Conservation (phyloP, 2,888 invertebrate species). For the Baccha elongata region DNA sequence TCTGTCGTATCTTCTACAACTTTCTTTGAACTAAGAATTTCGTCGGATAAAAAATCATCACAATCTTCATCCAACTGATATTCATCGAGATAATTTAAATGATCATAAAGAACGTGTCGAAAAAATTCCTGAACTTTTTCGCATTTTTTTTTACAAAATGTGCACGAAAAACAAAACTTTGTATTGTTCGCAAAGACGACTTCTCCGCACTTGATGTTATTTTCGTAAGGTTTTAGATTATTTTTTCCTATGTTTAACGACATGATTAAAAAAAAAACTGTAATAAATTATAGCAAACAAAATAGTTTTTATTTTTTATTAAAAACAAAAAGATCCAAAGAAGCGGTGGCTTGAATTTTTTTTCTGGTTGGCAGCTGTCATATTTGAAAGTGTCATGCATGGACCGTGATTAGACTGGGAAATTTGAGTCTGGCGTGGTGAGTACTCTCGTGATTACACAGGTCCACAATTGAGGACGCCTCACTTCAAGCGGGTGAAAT, state of each 20-base stretch:
- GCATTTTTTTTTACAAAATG: constrained; percentile 51
- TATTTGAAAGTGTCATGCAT: too few species aligned
- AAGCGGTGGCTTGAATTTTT: too few species aligned
- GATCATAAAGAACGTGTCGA: constrained; percentile 65
- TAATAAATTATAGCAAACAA: too few species aligned
- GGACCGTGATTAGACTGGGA: too few species aligned
- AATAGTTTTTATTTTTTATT: too few species aligned
- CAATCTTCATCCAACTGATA: constrained; percentile 52
- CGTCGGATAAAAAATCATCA: constrained; percentile 27
- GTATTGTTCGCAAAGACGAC: constrained; percentile 61
- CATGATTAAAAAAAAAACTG: constrained; percentile 19
- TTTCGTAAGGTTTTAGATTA: constrained; percentile 34
- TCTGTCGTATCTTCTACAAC: neutral
- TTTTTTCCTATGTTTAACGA: constrained; percentile 27
- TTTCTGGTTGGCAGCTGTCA: too few species aligned
- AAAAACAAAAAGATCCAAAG: too few species aligned
- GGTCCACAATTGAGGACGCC: too few species aligned
- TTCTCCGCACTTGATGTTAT: constrained; percentile 60
- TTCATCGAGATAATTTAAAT: constrained; percentile 60
- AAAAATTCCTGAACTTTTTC: constrained; percentile 54
- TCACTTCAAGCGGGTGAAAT: too few species aligned
- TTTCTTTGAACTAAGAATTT: constrained; percentile 13
- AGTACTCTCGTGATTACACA: too few species aligned
- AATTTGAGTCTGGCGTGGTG: too few species aligned
- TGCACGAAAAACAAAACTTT: constrained; percentile 56